phyloP scores from a whole-genome alignment of 2,113 vertebrate species.

The zebrafish (Danio rerio) region GRCz12tu NC_133193.1:21218501-21219000 shows the following conservation, averaged over 20 bases:
- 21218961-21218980: no score
- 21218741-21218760: slow-evolving; percentile 82
- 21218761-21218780: slow-evolving; percentile 75
- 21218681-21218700: slow-evolving; percentile 79
- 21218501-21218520: slow-evolving; percentile 65
- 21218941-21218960: no score
- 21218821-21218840: slow-evolving; percentile 84
- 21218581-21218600: slow-evolving; percentile 78
- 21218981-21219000: no score
- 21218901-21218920: background rate
- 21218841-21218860: slow-evolving; percentile 86
- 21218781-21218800: slow-evolving; percentile 69
- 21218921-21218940: background rate
- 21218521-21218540: slow-evolving; percentile 62
- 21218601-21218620: slow-evolving; percentile 68
- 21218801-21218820: slow-evolving; percentile 77
- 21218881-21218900: background rate
- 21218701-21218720: slow-evolving; percentile 66
- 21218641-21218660: slow-evolving; percentile 75
- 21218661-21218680: slow-evolving; percentile 74
- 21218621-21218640: slow-evolving; percentile 77
- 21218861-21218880: slow-evolving; percentile 43
- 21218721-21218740: slow-evolving; percentile 66
- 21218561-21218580: slow-evolving; percentile 52
- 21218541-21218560: slow-evolving; percentile 44